Percentiles rank a stretch among this genome's conserved stretches.
phyloP scores from a whole-genome alignment of 2,888 invertebrate species.

The Leptopilina myrica region DNA sequence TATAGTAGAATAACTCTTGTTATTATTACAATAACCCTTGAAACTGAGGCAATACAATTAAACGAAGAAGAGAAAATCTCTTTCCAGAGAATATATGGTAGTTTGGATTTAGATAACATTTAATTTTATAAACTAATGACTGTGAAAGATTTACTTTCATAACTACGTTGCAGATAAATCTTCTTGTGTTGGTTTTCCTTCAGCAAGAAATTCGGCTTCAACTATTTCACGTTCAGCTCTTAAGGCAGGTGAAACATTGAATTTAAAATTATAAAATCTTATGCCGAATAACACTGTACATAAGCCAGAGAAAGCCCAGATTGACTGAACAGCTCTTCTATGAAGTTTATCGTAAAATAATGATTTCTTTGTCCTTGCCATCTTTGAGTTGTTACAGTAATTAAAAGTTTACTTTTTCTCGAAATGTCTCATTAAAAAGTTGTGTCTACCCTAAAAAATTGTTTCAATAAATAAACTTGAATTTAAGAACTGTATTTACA shows the following conservation, averaged over 20 bases:
- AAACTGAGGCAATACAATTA: not conserved
- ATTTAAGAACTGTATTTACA: too few relatives aligned
- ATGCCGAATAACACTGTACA: constrained; percentile 73
- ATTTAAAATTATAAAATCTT: constrained; percentile 77
- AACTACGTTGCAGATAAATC: not conserved
- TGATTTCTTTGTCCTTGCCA: not conserved
- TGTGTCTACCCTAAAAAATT: constrained; percentile 9
- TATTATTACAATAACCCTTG: not conserved
- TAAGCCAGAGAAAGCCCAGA: constrained; percentile 77
- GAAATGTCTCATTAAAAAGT: not conserved
- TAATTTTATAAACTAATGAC: not conserved
- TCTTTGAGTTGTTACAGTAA: not conserved
- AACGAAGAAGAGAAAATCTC: not conserved
- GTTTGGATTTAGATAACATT: not conserved
- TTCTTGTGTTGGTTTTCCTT: constrained; percentile 71
- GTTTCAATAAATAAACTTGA: not conserved
- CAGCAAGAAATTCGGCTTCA: constrained; percentile 77
- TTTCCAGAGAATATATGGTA: not conserved
- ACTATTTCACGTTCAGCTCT: constrained; percentile 73
- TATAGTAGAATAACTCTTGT: not conserved
- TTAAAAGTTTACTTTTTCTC: not conserved
- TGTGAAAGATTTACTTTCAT: not conserved
- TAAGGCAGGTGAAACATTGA: constrained; percentile 75
- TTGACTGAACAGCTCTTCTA: constrained; percentile 76
- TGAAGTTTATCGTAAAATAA: constrained; percentile 76